phyloP scores from a whole-genome alignment of 2,888 invertebrate species.

The Sabellastarte sp. region DNA sequence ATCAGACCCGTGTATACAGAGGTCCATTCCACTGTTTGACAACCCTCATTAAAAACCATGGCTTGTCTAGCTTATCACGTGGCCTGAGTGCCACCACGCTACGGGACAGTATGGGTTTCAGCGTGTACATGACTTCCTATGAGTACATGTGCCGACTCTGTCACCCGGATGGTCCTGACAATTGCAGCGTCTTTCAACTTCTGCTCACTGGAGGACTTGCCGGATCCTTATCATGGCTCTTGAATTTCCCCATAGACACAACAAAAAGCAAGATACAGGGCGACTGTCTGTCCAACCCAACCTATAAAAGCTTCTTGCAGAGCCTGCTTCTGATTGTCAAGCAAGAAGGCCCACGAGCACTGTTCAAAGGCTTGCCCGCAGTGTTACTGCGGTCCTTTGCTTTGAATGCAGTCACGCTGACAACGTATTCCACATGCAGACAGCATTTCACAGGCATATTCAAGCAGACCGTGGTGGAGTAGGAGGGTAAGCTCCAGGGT shows the following conservation, averaged over 20 bases:
- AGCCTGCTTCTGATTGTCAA: slow-evolving; percentile 65
- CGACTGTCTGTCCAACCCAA: slow-evolving; percentile 59
- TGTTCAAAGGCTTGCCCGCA: slow-evolving; percentile 69
- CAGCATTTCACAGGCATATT: too few relatives aligned
- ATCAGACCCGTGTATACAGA: too few relatives aligned
- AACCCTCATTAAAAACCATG: slow-evolving; percentile 63
- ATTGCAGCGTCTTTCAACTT: slow-evolving; percentile 5
- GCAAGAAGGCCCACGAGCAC: slow-evolving; percentile 65
- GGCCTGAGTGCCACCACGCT: slow-evolving; percentile 52
- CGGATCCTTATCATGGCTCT: slow-evolving; percentile 69
- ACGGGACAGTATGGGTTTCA: slow-evolving; percentile 68
- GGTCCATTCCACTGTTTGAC: slow-evolving; percentile 64
- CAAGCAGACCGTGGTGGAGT: too few relatives aligned
- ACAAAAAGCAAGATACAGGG: slow-evolving; percentile 75
- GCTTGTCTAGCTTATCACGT: slow-evolving; percentile 44
- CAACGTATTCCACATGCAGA: background rate
- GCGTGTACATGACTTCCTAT: slow-evolving; percentile 67
- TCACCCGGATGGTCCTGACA: background rate
- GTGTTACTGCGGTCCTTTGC: slow-evolving; percentile 70
- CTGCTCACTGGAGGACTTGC: slow-evolving; percentile 56
- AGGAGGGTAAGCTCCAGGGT: too few relatives aligned
- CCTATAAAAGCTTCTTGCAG: slow-evolving; percentile 67
- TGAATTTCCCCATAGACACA: slow-evolving; percentile 73
- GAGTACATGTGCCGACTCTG: slow-evolving; percentile 56
- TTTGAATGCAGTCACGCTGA: slow-evolving; percentile 69